phyloP scores from a whole-genome alignment of 2,888 invertebrate genomes.

The Meliscaeva auricollis region DNA sequence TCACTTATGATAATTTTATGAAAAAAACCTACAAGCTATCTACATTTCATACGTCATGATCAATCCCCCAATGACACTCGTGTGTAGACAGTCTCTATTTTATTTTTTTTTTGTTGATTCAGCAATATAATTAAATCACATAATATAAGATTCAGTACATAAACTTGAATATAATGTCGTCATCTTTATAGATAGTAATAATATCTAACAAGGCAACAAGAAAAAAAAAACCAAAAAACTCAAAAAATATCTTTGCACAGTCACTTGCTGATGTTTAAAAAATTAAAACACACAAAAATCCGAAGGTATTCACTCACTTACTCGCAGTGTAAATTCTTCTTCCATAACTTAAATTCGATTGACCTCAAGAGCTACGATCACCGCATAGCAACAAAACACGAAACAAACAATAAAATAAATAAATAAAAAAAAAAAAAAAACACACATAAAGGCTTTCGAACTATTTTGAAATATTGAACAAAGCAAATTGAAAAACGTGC shows the following conservation, averaged over 20 bases:
- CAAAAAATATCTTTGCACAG: background rate
- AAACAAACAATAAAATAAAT: background rate
- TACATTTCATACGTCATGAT: background rate
- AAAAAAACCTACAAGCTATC: background rate
- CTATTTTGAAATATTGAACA: slow-evolving; percentile 20
- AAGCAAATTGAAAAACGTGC: slow-evolving; percentile 34
- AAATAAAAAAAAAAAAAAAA: background rate
- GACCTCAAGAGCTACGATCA: slow-evolving; percentile 49
- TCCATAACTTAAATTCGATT: slow-evolving; percentile 47
- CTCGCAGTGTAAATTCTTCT: slow-evolving; percentile 18
- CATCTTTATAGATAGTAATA: background rate
- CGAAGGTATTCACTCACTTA: background rate
- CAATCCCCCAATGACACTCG: background rate
- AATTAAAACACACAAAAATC: too few relatives aligned
- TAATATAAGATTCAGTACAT: slow-evolving; percentile 3
- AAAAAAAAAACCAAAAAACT: background rate
- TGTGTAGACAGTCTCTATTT: background rate
- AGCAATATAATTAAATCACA: background rate
- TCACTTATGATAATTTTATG: background rate
- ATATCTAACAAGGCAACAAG: background rate
- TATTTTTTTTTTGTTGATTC: background rate
- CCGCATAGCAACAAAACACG: slow-evolving; percentile 57
- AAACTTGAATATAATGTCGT: slow-evolving; percentile 1
- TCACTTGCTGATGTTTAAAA: background rate
- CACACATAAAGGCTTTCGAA: slow-evolving; percentile 2